Evolutionary conservation across 2,113 vertebrate genomes (phyloP).

Genomic region (Centropristis striata): DNA sequence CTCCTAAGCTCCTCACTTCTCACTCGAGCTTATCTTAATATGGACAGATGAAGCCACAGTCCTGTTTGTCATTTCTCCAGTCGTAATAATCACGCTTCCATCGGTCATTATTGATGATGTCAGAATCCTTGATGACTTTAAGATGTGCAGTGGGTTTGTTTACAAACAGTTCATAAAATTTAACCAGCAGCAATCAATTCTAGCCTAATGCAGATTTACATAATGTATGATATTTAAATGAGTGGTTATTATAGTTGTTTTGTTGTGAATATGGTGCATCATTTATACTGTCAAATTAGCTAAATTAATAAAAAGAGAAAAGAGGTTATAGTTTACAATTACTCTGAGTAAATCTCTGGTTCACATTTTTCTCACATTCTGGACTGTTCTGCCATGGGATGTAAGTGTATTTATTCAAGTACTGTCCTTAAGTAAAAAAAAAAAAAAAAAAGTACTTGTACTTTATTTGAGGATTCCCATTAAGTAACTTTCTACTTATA

Average conservation of each 20-base stretch:
- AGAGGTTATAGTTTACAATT: conserved; percentile 4
- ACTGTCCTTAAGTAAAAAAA: too few species aligned
- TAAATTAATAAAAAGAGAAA: conserved; percentile 25
- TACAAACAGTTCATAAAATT: conserved; percentile 62
- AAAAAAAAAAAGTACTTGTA: too few species aligned
- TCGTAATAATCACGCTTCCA: conserved; percentile 55
- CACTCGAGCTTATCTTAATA: conserved; percentile 76
- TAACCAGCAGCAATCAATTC: conserved; percentile 30
- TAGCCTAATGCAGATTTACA: conserved; percentile 1
- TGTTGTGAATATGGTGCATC: conserved; percentile 20
- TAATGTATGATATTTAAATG: conserved; percentile 42
- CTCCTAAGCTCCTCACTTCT: conserved; percentile 63
- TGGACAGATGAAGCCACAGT: conserved; percentile 76
- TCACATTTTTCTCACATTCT: neutral
- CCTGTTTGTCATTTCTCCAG: conserved; percentile 64
- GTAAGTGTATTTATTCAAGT: too few species aligned
- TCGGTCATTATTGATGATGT: conserved; percentile 61
- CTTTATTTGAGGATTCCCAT: too few species aligned
- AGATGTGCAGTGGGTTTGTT: conserved; percentile 46
- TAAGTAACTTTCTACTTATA: too few species aligned
- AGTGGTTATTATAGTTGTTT: conserved; percentile 24
- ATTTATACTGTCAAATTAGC: conserved; percentile 25
- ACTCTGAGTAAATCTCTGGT: conserved; percentile 20
- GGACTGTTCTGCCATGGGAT: too few species aligned
- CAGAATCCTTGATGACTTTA: conserved; percentile 41